These are phyloP conservation scores for Leiothrix lutea DNA, from an alignment of 2,113 vertebrate species.

Conservation along the genomic window DNA sequence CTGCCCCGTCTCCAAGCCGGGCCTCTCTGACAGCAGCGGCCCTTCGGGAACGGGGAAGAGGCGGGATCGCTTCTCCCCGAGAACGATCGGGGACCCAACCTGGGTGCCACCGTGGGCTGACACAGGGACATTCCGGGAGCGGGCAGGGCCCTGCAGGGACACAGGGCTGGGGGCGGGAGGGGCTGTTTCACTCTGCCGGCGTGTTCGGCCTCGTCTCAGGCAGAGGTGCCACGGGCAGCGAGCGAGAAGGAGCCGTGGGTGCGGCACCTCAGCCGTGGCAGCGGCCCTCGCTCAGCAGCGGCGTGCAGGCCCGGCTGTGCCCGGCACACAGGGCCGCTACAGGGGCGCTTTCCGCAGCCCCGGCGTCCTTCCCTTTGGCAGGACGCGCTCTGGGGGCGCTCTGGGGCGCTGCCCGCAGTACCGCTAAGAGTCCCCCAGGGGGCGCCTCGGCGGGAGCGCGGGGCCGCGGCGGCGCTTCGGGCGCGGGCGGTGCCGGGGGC, in stretches of 20 bases:
- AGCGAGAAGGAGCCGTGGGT: background rate
- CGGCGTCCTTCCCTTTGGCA: background rate
- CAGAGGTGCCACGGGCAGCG: background rate
- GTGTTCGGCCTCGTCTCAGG: too few relatives aligned
- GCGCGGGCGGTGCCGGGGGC: too few relatives aligned
- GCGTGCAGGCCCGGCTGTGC: background rate
- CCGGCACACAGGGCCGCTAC: background rate
- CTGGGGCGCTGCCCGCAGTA: too few relatives aligned
- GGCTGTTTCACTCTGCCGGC: background rate
- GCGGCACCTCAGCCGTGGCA: background rate
- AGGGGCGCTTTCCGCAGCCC: background rate
- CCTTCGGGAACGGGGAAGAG: background rate
- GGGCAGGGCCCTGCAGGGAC: background rate
- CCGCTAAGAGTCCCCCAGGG: too few relatives aligned
- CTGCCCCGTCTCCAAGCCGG: background rate
- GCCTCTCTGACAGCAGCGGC: background rate
- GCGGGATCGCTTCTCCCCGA: background rate
- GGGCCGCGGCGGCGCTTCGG: too few relatives aligned
- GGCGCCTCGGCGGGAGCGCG: too few relatives aligned
- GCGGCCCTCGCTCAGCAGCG: background rate
- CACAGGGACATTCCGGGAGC: background rate
- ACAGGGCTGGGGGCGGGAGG: accelerated
- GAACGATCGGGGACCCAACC: too few relatives aligned
- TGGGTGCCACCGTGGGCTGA: too few relatives aligned
- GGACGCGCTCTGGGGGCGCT: background rate